phyloP scores from a whole-genome alignment of 1,140 invertebrate genomes.

The Bacillus rossius region DNA sequence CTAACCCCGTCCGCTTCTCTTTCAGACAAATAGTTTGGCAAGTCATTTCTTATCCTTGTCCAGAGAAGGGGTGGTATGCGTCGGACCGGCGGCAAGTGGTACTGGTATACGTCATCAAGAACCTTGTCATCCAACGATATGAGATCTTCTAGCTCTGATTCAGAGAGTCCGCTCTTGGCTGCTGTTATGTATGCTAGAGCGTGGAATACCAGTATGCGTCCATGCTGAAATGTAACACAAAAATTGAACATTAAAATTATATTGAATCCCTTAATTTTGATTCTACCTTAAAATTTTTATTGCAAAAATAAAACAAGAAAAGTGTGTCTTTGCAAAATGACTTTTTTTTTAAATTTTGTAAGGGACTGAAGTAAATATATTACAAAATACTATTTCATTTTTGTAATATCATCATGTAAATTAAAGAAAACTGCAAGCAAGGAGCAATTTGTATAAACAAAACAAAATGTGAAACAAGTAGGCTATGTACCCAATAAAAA shows the following conservation, averaged over 20 bases:
- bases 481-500: too few relatives aligned
- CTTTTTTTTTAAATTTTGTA: too few relatives aligned
- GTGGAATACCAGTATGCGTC: slow-evolving; percentile 87
- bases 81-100: slow-evolving; percentile 92
- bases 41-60: slow-evolving; percentile 91
- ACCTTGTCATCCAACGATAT: slow-evolving; percentile 93
- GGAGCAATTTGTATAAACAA: too few relatives aligned
- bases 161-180: slow-evolving; percentile 85
- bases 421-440: too few relatives aligned
- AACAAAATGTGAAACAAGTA: too few relatives aligned
- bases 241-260: too few relatives aligned
- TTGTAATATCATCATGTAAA: too few relatives aligned
- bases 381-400: too few relatives aligned
- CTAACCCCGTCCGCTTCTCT: slow-evolving; percentile 95
- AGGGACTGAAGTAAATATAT: too few relatives aligned
- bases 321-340: too few relatives aligned
- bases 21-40: slow-evolving; percentile 94
- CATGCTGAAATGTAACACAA: slow-evolving; percentile 58
- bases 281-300: neutral
- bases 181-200: slow-evolving; percentile 93
- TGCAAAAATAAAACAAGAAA: slow-evolving; percentile 1
- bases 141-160: slow-evolving; percentile 90
- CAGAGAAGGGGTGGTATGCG: slow-evolving; percentile 92
- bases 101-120: slow-evolving; percentile 97
- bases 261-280: too few relatives aligned